A percentile compares a stretch with the other conserved stretches of the same genome.
Conservation (phyloP, 2,797 vertebrate species). For the Sandelia bainsii region DNA sequence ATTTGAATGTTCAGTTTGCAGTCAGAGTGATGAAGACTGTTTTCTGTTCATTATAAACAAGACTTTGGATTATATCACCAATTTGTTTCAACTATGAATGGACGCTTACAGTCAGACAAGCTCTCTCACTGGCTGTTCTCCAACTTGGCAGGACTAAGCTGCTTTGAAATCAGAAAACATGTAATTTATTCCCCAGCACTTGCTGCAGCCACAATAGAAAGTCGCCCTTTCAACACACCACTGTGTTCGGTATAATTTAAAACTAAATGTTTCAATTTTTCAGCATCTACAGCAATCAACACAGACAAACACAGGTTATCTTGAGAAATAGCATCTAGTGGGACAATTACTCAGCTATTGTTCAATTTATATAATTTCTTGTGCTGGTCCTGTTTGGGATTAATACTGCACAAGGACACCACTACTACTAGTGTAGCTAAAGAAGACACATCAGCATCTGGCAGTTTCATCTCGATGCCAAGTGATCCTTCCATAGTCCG, state of each 20-base stretch:
- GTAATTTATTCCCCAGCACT: constrained; percentile 63
- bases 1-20: background rate
- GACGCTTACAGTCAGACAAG: constrained; percentile 46
- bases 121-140: constrained; percentile 57
- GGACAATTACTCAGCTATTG: constrained; percentile 14
- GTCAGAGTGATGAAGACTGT: constrained; percentile 7
- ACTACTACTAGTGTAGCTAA: background rate
- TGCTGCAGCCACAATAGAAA: constrained; percentile 41
- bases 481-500: no score
- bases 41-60: constrained; percentile 41
- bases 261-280: background rate
- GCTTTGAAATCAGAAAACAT: constrained; percentile 77
- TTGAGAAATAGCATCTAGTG: constrained; percentile 7
- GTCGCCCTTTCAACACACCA: constrained; percentile 36
- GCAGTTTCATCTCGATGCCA: no score
- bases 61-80: constrained; percentile 56
- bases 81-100: constrained; percentile 67
- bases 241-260: constrained; percentile 24
- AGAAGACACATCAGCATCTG: background rate
- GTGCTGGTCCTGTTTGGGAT: constrained; percentile 8
- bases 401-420: background rate
- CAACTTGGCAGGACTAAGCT: constrained; percentile 70
- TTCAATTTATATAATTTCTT: no score
- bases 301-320: constrained; percentile 20
- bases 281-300: background rate